Conservation (phyloP, 2,888 invertebrate species). For the Crossocerus cetratus region DNA sequence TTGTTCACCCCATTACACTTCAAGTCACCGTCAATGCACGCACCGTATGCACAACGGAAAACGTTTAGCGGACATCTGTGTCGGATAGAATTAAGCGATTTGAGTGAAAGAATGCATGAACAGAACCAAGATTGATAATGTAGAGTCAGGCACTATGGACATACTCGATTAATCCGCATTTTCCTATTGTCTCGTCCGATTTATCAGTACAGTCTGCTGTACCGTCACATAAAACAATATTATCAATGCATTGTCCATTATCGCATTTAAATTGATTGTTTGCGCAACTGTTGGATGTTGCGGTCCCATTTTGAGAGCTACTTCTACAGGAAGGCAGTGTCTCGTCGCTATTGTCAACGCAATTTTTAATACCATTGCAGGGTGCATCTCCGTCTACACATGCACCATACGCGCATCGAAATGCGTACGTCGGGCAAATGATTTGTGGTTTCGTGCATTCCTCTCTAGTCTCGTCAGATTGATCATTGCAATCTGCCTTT, state of each 20-base stretch:
- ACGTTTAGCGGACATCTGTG: conserved; percentile 68
- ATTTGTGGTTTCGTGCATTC: conserved; percentile 62
- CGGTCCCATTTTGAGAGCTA: conserved; percentile 15
- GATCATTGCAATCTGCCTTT: conserved; percentile 75
- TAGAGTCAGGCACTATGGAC: background rate
- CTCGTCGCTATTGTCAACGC: conserved; percentile 79
- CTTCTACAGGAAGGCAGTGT: conserved; percentile 58
- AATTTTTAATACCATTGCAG: conserved; percentile 79
- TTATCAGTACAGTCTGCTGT: conserved; percentile 64
- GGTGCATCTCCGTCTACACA: conserved; percentile 80
- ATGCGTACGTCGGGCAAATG: conserved; percentile 79
- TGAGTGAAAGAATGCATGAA: background rate
- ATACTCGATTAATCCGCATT: conserved; percentile 52
- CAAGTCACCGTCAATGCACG: conserved; percentile 71
- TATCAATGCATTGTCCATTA: conserved; percentile 65
- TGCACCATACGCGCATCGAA: conserved; percentile 82
- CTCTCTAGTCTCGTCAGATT: conserved; percentile 75
- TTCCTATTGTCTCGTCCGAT: conserved; percentile 66
- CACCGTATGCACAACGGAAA: conserved; percentile 76
- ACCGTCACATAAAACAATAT: conserved; percentile 66
- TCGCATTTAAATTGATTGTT: conserved; percentile 62
- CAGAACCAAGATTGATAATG: background rate
- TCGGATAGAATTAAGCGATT: background rate
- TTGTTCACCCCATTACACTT: conserved; percentile 71
- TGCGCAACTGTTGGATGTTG: conserved; percentile 36